Evolutionary conservation across 1,140 invertebrate genomes (phyloP).

Genomic region (Calliphora vicina): DNA sequence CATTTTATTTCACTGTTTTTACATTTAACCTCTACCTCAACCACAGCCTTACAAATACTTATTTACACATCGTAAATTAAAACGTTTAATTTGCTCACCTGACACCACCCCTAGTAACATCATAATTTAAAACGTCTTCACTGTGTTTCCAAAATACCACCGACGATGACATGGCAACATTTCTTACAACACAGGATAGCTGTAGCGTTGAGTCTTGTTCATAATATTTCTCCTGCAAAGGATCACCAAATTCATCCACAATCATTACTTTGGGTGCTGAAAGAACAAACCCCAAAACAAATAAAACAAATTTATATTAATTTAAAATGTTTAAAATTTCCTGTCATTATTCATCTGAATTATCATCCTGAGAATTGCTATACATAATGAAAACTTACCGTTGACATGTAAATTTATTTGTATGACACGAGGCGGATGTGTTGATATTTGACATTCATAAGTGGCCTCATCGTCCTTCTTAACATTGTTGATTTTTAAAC

Average conservation of each 20-base stretch:
- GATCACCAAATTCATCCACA: constrained; percentile 74
- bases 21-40: too few species aligned
- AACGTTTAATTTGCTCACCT: constrained; percentile 65
- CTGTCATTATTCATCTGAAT: background rate
- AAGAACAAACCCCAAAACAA: constrained; percentile 35
- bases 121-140: constrained; percentile 75
- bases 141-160: constrained; percentile 77
- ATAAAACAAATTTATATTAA: background rate
- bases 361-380: background rate
- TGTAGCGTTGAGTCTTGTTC: constrained; percentile 80
- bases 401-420: constrained; percentile 76
- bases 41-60: background rate
- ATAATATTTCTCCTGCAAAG: constrained; percentile 76
- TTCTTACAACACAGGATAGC: constrained; percentile 74
- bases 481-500: constrained; percentile 73
- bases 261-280: constrained; percentile 79
- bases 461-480: constrained; percentile 76
- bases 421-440: constrained; percentile 78
- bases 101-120: constrained; percentile 76
- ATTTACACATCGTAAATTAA: background rate
- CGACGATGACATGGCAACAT: constrained; percentile 74
- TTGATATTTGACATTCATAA: constrained; percentile 81
- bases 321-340: background rate
- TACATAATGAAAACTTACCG: constrained; percentile 68
- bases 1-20: too few species aligned